Base-by-base conservation (phyloP, 2,888 invertebrate genomes). In the Teleogryllus oceanicus region DNA sequence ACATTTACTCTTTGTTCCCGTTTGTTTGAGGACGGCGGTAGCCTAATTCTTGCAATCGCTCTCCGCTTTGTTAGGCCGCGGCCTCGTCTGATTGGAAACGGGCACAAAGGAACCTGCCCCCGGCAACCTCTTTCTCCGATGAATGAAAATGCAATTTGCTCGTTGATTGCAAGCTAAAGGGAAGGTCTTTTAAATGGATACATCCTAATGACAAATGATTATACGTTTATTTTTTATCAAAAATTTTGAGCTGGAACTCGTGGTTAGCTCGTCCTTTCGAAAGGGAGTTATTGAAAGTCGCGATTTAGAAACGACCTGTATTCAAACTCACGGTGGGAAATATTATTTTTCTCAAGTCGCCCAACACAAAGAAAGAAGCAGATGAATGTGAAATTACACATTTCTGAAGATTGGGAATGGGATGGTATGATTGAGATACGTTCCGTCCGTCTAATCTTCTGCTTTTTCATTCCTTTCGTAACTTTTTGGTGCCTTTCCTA, bases 1-100 rank as follows among this genome's bases (percentile, higher is more conserved):
- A 62, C 62, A 62, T 62, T 62, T 62, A 62, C 62, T 62, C 62
- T 62, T 62, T 62, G 62, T 62, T 62, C 62, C n/a, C 62, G 62
- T 62, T 62, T 62, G 62, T 62, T 62, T 62, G 62, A 62, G 62
- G 62, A 62, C 62, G 62, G 62, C 62, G 62, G 62, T n/a, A 13
- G 62, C 62, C 62, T 62, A 62, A 62, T 62, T 62, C 62, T 62
- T 62, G 62, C 62, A 62, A 62, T 62, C 62, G 62, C 62, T 62
- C 62, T 62, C 8, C 62, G 62, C 62, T 62, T 62, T 62, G 62
- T 62, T 62, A 62, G n/a, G 13, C 62, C 62, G 62, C 62, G 62
- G n/a, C 62, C 62, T n/a, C n/a, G 62, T 62, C 62, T 62, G 62
- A 62, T 62, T 62, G 62, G 62, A n/a, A 62, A 62, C 62, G 16